Evolutionary conservation across 2,797 vertebrate genomes (phyloP).

Genomic region (Podarcis siculus): DNA sequence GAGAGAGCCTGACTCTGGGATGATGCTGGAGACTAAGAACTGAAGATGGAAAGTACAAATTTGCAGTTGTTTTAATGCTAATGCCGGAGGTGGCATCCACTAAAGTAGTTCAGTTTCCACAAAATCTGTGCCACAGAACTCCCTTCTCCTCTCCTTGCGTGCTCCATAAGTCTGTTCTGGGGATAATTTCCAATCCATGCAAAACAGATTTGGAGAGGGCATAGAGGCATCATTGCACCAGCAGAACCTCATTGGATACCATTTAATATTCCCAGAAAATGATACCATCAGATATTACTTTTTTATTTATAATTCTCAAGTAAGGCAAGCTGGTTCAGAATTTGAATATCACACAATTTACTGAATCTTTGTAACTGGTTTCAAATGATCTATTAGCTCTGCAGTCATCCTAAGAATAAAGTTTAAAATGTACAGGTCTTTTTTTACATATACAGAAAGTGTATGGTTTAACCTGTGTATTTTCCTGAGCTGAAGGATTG

Average conservation of each 20-base stretch:
- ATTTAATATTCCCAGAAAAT: neutral
- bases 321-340: neutral
- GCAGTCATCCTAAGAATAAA: neutral
- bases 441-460: conserved; percentile 27
- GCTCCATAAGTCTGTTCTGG: no score
- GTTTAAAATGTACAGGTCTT: neutral
- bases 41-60: neutral
- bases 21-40: neutral
- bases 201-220: no score
- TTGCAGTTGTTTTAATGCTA: neutral
- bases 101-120: no score
- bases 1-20: neutral
- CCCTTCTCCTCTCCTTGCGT: no score
- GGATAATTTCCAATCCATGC: no score
- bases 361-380: neutral
- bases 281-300: neutral
- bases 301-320: neutral
- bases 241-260: neutral
- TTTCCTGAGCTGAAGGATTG: neutral
- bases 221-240: no score
- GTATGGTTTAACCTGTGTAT: neutral
- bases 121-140: no score
- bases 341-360: neutral
- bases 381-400: neutral
- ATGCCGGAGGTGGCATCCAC: no score